Conservation (phyloP, 1,140 invertebrate species). For the Tetranychus cinnabarinus region DNA sequence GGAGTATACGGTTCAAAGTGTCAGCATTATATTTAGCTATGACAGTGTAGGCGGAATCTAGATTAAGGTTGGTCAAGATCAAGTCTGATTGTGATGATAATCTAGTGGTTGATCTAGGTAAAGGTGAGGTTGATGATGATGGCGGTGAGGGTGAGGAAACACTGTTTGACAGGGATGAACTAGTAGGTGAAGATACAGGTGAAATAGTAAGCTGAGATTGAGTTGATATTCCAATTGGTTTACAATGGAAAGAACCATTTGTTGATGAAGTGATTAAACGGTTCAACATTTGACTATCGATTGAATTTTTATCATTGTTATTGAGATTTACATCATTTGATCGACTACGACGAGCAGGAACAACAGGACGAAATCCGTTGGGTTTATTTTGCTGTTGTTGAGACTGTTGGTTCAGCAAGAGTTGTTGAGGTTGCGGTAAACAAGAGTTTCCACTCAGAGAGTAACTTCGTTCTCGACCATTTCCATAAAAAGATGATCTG, state of each 20-base stretch:
- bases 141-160: neutral
- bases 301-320: too few species aligned
- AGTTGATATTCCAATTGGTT: neutral
- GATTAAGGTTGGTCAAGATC: neutral
- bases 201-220: neutral
- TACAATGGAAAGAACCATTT: too few species aligned
- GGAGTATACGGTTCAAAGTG: constrained; percentile 42
- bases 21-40: constrained; percentile 27
- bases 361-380: neutral
- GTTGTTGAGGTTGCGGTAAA: neutral
- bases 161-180: neutral
- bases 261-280: neutral
- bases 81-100: neutral
- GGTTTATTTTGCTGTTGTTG: neutral
- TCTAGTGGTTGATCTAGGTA: neutral
- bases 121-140: neutral
- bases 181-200: neutral
- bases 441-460: neutral
- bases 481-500: neutral
- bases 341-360: neutral
- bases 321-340: neutral
- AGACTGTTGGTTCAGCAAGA: neutral
- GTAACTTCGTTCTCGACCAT: neutral
- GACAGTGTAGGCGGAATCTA: neutral
- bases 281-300: neutral